phyloP scores from a whole-genome alignment of 2,113 vertebrate genomes.

The Arvicanthis niloticus region DNA sequence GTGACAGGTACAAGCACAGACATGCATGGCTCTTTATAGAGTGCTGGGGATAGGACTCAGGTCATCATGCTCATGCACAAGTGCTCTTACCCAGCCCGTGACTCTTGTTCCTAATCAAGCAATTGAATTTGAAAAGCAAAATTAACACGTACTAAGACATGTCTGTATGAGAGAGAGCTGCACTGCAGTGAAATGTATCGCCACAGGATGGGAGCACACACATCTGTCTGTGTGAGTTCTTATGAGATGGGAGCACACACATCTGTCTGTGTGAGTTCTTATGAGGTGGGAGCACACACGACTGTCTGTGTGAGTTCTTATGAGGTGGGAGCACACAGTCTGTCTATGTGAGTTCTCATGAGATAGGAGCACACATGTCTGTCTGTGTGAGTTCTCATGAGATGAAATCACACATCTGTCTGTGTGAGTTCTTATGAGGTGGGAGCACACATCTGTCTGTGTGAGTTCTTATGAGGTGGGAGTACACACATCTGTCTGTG shows the following conservation, averaged over 20 bases:
- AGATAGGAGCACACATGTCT: too few species aligned
- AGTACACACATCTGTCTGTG: too few species aligned
- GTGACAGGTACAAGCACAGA: not conserved
- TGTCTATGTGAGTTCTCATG: too few species aligned
- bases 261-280: not conserved
- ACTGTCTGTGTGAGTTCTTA: too few species aligned
- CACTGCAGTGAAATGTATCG: not conserved
- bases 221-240: not conserved
- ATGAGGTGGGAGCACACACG: too few species aligned
- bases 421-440: too few species aligned
- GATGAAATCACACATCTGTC: too few species aligned
- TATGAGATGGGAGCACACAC: not conserved
- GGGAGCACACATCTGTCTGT: too few species aligned
- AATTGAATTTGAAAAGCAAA: slow-evolving; percentile 37
- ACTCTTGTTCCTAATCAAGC: not conserved
- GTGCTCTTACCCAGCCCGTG: not conserved
- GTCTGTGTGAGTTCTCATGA: too few species aligned
- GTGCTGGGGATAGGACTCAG: not conserved
- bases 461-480: too few species aligned
- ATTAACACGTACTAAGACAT: not conserved
- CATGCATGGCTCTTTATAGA: not conserved
- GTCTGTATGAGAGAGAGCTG: not conserved
- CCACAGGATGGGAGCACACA: too few species aligned
- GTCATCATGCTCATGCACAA: not conserved
- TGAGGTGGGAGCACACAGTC: too few species aligned